Evolutionary conservation across 2,888 invertebrate genomes (phyloP), one percentile per base, ranked within the genome.

Genomic region (Stenchaetothrips biformis): DNA sequence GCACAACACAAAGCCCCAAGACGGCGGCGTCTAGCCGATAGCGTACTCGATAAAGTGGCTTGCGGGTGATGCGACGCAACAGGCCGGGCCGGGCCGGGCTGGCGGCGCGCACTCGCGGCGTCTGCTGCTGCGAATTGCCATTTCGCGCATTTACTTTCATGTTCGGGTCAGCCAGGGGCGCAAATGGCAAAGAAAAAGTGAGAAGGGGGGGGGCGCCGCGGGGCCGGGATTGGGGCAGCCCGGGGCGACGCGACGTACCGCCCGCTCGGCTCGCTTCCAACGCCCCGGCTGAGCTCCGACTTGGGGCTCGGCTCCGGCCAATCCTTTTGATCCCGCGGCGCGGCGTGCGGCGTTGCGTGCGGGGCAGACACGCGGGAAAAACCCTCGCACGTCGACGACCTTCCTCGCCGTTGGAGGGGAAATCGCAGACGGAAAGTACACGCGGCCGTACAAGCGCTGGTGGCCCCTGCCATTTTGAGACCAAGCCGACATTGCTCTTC

Each of bases 101-200:
- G 16, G 13, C 53, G 1, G 59, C 59, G 16, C 67, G 25, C 25
- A 25, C 67, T 25, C 67, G 25, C 67, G 37, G 37, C 37, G 37
- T 37, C 37, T 37, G 37, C 37, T 37, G 37, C 67, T 21, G 67
- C 67, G 11, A 74, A 74, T 25, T 74, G 67, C 67, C 67, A 21
- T 74, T 74, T 21, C 67, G 11, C 67, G 25, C 67, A 74, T 74
- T 74, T 74, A 74, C 67, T 74, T 74, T 74, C 67, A 74, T 74
- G 67, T 74, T 21, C 7, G 67, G 67, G 25, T 74, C 67, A 74
- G 25, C 67, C 67, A 21, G 67, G n/a, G 21, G 37, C 37, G 37
- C 37, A 37, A 37, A 37, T 37, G 37, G 37, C 37, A 37, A 37
- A 37, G 37, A 37, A 37, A 37, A 37, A 37, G 37, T 37, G 37